Evolutionary conservation across 2,888 invertebrate genomes (phyloP).

Genomic region (Mesochorus sp.): DNA sequence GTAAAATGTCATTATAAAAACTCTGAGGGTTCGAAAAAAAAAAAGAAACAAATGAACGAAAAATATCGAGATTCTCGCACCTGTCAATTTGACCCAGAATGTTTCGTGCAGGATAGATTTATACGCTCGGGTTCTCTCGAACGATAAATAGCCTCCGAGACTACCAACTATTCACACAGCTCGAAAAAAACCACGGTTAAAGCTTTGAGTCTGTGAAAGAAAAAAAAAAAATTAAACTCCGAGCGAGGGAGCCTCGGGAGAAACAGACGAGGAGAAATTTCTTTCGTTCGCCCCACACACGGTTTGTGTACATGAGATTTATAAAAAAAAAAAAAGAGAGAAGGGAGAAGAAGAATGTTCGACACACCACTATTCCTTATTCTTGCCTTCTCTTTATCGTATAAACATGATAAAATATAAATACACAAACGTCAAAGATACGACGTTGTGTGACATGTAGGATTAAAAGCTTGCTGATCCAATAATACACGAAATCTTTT

Average conservation of each 20-base stretch:
- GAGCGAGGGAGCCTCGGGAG: background rate
- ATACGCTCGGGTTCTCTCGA: constrained; percentile 45
- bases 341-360: no score
- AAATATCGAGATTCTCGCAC: background rate
- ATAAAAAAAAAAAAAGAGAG: constrained; percentile 56
- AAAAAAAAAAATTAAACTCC: constrained; percentile 37
- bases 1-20: no score
- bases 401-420: constrained; percentile 9
- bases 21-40: no score
- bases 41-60: background rate
- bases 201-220: constrained; percentile 32
- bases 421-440: constrained; percentile 40
- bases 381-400: background rate
- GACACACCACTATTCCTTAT: constrained; percentile 40
- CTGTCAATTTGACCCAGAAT: constrained; percentile 15
- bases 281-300: constrained; percentile 11
- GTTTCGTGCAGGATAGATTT: constrained; percentile 7
- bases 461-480: constrained; percentile 49
- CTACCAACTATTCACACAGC: constrained; percentile 33
- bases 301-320: constrained; percentile 32
- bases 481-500: constrained; percentile 49
- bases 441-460: constrained; percentile 23
- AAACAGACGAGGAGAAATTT: constrained; percentile 7
- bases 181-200: background rate
- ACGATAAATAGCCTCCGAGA: constrained; percentile 64